These are phyloP conservation scores for Epirrita christyi DNA, from an alignment of 2,888 invertebrate species.

Conservation along the genomic window DNA sequence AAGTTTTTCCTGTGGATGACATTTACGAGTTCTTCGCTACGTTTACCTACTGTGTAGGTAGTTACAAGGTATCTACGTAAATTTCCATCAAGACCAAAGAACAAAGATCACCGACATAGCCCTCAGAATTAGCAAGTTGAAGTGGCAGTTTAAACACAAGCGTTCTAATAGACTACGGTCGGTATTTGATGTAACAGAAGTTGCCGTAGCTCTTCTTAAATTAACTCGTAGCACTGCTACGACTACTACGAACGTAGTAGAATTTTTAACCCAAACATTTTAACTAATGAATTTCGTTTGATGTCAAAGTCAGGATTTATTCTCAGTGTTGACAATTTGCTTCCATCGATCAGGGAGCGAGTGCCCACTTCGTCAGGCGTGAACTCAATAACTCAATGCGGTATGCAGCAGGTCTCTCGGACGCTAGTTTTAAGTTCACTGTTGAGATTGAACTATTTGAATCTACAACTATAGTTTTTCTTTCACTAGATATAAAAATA, in stretches of 20 bases:
- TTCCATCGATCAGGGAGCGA: neutral
- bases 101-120: no score
- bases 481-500: neutral
- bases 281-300: no score
- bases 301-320: constrained; percentile 1
- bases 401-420: no score
- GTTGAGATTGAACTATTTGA: no score
- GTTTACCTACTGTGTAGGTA: constrained; percentile 10
- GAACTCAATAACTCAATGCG: no score
- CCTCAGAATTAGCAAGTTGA: no score
- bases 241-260: neutral
- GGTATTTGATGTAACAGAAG: neutral
- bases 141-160: no score
- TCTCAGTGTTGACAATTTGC: constrained; percentile 2
- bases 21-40: constrained; percentile 32
- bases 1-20: constrained; percentile 36
- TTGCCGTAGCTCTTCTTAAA: neutral
- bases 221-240: constrained; percentile 14
- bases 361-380: constrained; percentile 3
- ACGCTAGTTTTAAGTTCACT: no score
- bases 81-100: no score
- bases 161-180: no score
- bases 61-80: constrained; percentile 2
- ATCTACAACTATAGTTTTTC: no score
- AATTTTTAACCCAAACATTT: no score